Evolutionary conservation across 2,797 vertebrate genomes (phyloP).

Genomic region (Chaetodon trifasciatus): DNA sequence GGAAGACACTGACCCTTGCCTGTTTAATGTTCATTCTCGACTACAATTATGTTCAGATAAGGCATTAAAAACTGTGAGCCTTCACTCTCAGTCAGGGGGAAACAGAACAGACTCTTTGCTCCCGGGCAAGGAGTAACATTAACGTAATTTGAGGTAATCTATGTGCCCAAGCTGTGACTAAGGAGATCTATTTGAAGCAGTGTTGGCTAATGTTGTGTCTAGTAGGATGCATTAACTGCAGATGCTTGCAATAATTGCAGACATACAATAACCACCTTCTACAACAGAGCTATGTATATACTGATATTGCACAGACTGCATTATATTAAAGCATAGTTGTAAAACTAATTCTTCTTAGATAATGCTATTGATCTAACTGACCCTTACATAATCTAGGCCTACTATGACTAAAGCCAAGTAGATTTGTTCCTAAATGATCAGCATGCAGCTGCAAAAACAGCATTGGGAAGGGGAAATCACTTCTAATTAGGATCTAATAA

Average conservation of each 20-base stretch:
- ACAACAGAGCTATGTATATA: constrained; percentile 13
- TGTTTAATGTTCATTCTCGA: constrained; percentile 28
- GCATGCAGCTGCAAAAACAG: not conserved
- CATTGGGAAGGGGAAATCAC: not conserved
- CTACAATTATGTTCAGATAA: constrained; percentile 38
- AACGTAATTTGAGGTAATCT: constrained; percentile 55
- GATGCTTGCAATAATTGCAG: constrained; percentile 33
- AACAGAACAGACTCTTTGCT: constrained; percentile 65
- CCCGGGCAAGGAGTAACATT: constrained; percentile 34
- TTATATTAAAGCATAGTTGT: constrained; percentile 1
- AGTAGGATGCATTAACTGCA: constrained; percentile 41
- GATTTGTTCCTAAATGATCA: constrained; percentile 33
- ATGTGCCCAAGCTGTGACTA: constrained; percentile 43
- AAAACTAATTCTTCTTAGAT: constrained; percentile 10
- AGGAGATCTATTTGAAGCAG: constrained; percentile 47
- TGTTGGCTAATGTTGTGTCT: constrained; percentile 27
- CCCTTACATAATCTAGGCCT: not conserved
- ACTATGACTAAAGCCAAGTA: not conserved
- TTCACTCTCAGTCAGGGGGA: constrained; percentile 62
- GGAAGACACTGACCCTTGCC: constrained; percentile 3
- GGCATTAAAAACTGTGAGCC: constrained; percentile 13
- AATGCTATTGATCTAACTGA: not conserved
- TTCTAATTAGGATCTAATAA: not conserved
- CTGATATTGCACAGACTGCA: constrained; percentile 9
- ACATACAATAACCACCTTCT: constrained; percentile 37